Evolutionary conservation across 2,113 vertebrate species (phyloP).

Genomic region (Fregetta grallaria): DNA sequence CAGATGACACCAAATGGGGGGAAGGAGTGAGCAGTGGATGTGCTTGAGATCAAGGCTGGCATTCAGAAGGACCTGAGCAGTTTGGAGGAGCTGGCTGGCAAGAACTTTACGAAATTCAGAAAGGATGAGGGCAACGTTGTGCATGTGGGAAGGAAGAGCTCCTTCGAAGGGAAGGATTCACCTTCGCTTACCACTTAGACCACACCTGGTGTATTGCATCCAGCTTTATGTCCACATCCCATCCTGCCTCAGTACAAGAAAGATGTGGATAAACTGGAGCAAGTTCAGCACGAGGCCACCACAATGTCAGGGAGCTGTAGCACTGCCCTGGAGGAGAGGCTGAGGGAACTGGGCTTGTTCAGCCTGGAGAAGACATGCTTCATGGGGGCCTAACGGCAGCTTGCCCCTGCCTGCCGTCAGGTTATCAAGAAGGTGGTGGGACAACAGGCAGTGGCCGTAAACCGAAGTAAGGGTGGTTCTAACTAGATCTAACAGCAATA

Average conservation of each 20-base stretch:
- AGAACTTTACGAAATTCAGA: not conserved
- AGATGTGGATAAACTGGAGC: not conserved
- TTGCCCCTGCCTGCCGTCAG: accelerated
- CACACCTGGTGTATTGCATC: not conserved
- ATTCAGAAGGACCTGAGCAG: not conserved
- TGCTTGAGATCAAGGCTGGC: not conserved
- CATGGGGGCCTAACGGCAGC: not conserved
- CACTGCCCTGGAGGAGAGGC: not conserved
- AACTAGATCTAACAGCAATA: not conserved
- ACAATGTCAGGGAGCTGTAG: not conserved
- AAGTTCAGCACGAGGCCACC: not conserved
- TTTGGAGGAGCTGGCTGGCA: not conserved
- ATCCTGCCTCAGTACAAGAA: not conserved
- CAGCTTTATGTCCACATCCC: not conserved
- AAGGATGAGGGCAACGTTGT: not conserved
- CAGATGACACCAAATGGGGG: not conserved
- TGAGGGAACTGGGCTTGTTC: not conserved
- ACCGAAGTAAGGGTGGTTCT: not conserved
- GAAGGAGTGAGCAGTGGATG: not conserved
- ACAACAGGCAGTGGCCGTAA: not conserved
- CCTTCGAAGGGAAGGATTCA: not conserved
- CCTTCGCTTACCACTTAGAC: not conserved
- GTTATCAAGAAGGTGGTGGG: not conserved
- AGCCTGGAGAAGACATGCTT: not conserved
- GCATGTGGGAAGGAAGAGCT: not conserved